phyloP scores from a whole-genome alignment of 2,888 invertebrate genomes.

The Leptopilina drosophilae region DNA sequence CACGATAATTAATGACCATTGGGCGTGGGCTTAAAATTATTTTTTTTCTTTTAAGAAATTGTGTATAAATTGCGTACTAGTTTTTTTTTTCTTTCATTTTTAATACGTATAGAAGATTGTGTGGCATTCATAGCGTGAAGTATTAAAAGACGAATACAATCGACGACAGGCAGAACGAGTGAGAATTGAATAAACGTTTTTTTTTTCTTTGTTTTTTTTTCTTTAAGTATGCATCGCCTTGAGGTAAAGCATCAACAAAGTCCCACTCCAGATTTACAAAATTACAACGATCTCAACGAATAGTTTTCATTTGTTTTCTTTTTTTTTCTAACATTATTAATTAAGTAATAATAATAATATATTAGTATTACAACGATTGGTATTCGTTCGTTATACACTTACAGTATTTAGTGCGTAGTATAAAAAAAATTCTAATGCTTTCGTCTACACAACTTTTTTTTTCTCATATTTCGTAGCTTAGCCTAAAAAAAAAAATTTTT shows the following conservation, averaged over 20 bases:
- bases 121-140: conserved; percentile 36
- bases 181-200: conserved; percentile 32
- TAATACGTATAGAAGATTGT: conserved; percentile 32
- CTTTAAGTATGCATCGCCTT: conserved; percentile 39
- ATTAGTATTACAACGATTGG: conserved; percentile 40
- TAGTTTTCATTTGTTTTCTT: conserved; percentile 15
- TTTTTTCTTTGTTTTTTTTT: background rate
- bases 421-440: conserved; percentile 39
- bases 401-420: conserved; percentile 40
- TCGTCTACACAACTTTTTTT: conserved; percentile 25
- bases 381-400: conserved; percentile 39
- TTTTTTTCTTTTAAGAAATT: conserved; percentile 2
- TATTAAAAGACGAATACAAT: conserved; percentile 39
- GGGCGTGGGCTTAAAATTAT: background rate
- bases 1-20: conserved; percentile 21
- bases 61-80: conserved; percentile 40
- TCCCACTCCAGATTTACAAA: conserved; percentile 40
- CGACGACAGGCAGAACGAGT: conserved; percentile 41
- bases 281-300: conserved; percentile 41
- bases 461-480: conserved; percentile 34
- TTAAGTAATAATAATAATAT: conserved; percentile 39
- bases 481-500: background rate
- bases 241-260: conserved; percentile 36
- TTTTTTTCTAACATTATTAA: conserved; percentile 36
- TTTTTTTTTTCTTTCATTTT: background rate